Conservation (phyloP, 2,113 vertebrate species). For the Myocastor coypus region DNA sequence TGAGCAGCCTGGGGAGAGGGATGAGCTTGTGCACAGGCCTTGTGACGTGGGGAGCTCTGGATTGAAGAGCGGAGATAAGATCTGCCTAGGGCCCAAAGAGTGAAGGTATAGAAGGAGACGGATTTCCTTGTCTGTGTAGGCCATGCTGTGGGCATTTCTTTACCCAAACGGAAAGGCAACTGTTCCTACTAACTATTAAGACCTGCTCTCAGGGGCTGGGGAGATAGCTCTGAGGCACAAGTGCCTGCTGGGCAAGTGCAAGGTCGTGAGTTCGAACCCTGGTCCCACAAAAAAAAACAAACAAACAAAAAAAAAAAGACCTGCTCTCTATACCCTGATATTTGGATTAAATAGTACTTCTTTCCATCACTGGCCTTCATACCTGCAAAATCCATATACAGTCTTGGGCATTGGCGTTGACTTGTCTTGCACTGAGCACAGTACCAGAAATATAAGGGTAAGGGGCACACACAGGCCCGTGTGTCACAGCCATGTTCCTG, state of each 20-base stretch:
- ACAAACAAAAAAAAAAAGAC: too few relatives aligned
- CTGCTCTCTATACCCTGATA: background rate
- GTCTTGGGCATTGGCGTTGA: background rate
- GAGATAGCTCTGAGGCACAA: too few relatives aligned
- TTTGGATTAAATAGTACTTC: background rate
- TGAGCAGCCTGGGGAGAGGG: background rate
- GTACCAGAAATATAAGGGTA: background rate
- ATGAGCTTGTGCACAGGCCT: background rate
- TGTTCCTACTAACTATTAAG: background rate
- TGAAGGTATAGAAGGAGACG: background rate
- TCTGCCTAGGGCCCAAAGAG: background rate
- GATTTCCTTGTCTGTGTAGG: background rate
- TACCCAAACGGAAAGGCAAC: background rate
- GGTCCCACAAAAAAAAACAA: too few relatives aligned
- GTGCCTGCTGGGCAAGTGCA: too few relatives aligned
- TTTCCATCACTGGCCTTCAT: background rate
- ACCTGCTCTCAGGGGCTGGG: background rate
- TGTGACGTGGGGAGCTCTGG: background rate
- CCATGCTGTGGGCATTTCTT: background rate
- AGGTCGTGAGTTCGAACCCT: too few relatives aligned
- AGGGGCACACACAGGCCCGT: background rate
- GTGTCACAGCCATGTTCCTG: fast-evolving
- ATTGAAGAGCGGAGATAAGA: background rate
- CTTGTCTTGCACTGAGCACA: background rate
- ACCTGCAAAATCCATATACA: background rate